A percentile compares a stretch with the other conserved stretches of the same genome.
These are phyloP conservation scores for Pipistrellus kuhlii DNA, from an alignment of 2,797 vertebrate genomes.

Conservation along the genomic window DNA sequence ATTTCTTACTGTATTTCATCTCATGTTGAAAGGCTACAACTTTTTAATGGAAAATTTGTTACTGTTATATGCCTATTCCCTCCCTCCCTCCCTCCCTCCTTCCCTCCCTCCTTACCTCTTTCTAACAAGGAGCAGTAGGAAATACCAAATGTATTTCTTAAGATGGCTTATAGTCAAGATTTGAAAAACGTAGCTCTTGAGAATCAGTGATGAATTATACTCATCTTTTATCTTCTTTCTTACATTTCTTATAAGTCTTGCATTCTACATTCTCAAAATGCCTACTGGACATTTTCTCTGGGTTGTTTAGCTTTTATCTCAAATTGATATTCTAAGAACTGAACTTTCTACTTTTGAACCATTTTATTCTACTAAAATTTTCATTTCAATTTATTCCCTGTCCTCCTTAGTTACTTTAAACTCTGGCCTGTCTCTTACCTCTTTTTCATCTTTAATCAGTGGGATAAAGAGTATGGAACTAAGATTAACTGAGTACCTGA, in stretches of 20 bases:
- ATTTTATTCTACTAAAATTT: slow-evolving; percentile 26
- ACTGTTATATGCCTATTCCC: too few species aligned
- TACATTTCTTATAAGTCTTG: neutral
- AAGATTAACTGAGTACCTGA: neutral
- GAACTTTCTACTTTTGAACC: neutral
- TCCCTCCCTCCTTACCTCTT: too few species aligned
- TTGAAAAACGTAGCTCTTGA: neutral
- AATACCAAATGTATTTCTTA: slow-evolving; percentile 15
- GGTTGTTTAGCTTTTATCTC: slow-evolving; percentile 14
- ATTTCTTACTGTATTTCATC: neutral
- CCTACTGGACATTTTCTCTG: slow-evolving; percentile 11
- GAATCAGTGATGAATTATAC: neutral
- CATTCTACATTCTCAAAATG: neutral
- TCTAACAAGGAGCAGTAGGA: neutral
- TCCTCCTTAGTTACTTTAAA: neutral
- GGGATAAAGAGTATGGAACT: neutral
- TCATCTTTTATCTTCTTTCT: neutral
- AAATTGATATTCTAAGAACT: slow-evolving; percentile 11
- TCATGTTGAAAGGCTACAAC: neutral
- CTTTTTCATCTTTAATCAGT: neutral
- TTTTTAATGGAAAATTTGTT: neutral
- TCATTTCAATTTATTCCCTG: neutral
- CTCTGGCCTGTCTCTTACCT: neutral
- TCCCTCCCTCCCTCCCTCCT: too few species aligned
- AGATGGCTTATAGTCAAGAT: neutral